Conservation (phyloP, 1,140 invertebrate species). For the Pemphigus obesinymphae region DNA sequence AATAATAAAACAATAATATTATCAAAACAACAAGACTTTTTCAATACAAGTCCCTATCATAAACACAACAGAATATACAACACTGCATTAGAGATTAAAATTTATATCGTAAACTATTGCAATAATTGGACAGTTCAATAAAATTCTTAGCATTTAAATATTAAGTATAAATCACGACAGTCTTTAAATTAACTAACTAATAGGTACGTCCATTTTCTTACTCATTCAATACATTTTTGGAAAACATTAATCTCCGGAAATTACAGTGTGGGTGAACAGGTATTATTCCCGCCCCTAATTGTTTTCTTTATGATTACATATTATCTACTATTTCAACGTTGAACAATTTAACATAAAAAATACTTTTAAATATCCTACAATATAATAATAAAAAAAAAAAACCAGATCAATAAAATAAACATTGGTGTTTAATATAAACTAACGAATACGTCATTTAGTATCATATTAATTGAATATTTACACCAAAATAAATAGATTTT, state of each 20-base stretch:
- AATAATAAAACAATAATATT: conserved; percentile 34
- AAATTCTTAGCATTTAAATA: neutral
- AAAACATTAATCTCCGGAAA: conserved; percentile 28
- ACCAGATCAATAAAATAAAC: neutral
- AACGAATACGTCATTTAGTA: neutral
- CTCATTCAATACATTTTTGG: conserved; percentile 20
- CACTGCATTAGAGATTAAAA: neutral
- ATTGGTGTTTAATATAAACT: neutral
- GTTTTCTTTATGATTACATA: conserved; percentile 37
- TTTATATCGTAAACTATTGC: neutral
- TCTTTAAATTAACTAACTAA: neutral
- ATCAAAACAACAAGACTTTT: conserved; percentile 16
- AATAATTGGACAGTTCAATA: neutral
- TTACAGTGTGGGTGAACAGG: conserved; percentile 42
- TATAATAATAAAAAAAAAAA: neutral
- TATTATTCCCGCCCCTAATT: conserved; percentile 41
- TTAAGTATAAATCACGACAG: neutral
- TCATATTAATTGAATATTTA: neutral
- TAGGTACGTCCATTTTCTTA: conserved; percentile 31
- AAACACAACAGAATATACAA: neutral
- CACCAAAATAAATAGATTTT: neutral
- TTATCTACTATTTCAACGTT: neutral
- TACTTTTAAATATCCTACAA: neutral
- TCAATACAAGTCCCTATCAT: conserved; percentile 8
- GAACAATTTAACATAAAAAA: neutral